Percentiles rank a stretch among this genome's conserved stretches.
Conservation (phyloP, 1,140 invertebrate species). For the Halesus radiatus region DNA sequence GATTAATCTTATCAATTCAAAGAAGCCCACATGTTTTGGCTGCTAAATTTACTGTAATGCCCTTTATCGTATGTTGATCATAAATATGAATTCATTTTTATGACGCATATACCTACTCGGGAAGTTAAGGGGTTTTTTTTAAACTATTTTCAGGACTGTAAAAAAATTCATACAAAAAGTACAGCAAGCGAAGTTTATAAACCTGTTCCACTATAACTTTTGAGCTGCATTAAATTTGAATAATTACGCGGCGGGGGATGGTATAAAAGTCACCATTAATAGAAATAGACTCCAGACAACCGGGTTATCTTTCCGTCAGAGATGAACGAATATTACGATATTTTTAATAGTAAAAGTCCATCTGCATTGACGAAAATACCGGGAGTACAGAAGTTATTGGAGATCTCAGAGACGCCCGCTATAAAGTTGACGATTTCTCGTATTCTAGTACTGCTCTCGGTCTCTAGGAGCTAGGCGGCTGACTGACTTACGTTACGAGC, state of each 20-base stretch:
- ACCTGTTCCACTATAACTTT: background rate
- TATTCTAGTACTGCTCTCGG: background rate
- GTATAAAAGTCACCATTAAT: background rate
- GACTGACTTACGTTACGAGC: conserved; percentile 15
- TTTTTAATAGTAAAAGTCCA: conserved; percentile 21
- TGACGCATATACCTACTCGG: no score
- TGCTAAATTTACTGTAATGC: no score
- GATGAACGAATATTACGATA: background rate
- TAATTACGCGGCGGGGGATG: background rate
- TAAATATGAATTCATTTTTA: no score
- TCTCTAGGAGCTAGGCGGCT: background rate
- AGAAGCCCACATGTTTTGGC: no score
- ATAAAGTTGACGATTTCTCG: background rate
- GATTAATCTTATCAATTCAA: no score
- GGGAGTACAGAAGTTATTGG: conserved; percentile 1
- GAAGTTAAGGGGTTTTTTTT: no score
- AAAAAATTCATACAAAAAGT: no score
- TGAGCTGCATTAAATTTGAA: background rate
- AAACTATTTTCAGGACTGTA: no score
- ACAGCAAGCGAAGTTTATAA: background rate
- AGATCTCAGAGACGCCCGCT: conserved; percentile 1
- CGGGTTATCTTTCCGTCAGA: background rate
- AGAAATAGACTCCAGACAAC: conserved; percentile 3
- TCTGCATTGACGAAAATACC: conserved; percentile 7
- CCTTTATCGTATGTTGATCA: no score